Evolutionary conservation across 2,797 vertebrate species (phyloP).

Genomic region (Rhodeus uyekii): DNA sequence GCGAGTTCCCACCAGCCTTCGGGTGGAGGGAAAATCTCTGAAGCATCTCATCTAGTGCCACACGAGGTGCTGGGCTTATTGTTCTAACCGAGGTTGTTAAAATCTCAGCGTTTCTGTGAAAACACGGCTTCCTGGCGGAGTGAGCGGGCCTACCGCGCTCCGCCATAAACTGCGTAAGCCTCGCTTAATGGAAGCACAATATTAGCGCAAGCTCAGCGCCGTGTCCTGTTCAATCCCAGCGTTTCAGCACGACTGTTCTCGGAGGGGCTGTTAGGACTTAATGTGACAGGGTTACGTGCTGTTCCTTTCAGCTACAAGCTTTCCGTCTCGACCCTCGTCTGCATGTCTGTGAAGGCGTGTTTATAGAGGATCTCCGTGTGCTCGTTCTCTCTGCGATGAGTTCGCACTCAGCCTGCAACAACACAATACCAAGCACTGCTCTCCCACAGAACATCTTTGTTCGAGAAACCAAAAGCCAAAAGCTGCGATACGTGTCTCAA

Average conservation of each 20-base stretch:
- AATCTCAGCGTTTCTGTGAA: slow-evolving; percentile 64
- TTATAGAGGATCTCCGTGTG: background rate
- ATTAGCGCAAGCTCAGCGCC: slow-evolving; percentile 66
- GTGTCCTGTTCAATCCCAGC: slow-evolving; percentile 66
- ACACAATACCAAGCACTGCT: background rate
- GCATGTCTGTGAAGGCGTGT: background rate
- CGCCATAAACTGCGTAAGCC: slow-evolving; percentile 63
- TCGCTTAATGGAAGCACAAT: slow-evolving; percentile 77
- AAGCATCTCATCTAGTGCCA: slow-evolving; percentile 66
- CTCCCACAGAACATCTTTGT: slow-evolving; percentile 5
- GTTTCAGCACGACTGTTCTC: slow-evolving; percentile 59
- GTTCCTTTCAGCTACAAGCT: background rate
- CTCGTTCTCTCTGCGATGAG: background rate
- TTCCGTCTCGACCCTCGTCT: background rate
- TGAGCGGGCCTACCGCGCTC: slow-evolving; percentile 37
- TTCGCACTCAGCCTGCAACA: background rate
- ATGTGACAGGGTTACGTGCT: slow-evolving; percentile 53
- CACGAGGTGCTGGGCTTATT: slow-evolving; percentile 65
- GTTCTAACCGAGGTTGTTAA: slow-evolving; percentile 74
- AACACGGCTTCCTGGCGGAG: slow-evolving; percentile 63
- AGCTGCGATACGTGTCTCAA: background rate
- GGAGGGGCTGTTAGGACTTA: slow-evolving; percentile 47
- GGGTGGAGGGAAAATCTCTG: slow-evolving; percentile 57
- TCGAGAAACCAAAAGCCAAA: background rate
- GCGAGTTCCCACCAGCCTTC: slow-evolving; percentile 61